Base-by-base conservation (phyloP, 64 coral and sea anemone genomes). In the Hydrozoanthus tunicans region DNA sequence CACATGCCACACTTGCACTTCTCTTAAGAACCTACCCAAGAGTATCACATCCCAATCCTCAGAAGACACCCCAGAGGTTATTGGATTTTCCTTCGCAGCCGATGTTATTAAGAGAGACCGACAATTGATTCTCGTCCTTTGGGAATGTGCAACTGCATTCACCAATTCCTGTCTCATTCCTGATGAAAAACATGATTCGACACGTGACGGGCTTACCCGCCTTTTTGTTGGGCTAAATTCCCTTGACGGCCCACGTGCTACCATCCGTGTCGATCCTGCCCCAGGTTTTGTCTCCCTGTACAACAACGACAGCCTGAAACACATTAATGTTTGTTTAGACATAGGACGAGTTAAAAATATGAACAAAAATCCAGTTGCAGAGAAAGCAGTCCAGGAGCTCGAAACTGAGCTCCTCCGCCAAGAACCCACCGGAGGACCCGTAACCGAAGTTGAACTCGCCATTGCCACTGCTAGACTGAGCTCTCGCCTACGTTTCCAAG, bases 41-140 rank as follows among this genome's bases (percentile, higher is more conserved):
- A 5, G 25, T n/a, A 25, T 80, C 6, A 13, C 32, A 26, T n/a
- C n/a, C 9, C 89, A 81, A 8, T 69, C 59, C n/a, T 80, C 89
- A 4, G 77, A 91, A 54, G 89, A 91, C n/a, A 23, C 63, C 5
- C 89, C 25, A 3, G 89, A 91, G 56, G 77, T 91, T 32, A 62
- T 91, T 13, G 89, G 89, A 3, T 17, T 70, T 24, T 67, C 77
- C 15, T 91, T 91, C 43, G 77, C 89, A 17, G 77, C 89, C 15
- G 89, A 91, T 25, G 43, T 80, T 7, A 91, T 91, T 7, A 91
- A 91, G 51, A 15, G 51, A 4, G 20, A 9, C 11, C 8, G 26
- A 13, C 89, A 81, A 56, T 15, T 91, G 6, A 62, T 81, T 11
- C 59, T 90, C 13, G 9, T 79, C 3, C 89, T 81, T 11, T 57